Base-by-base conservation (phyloP, 1,140 invertebrate species). In the Dryas iulia region DNA sequence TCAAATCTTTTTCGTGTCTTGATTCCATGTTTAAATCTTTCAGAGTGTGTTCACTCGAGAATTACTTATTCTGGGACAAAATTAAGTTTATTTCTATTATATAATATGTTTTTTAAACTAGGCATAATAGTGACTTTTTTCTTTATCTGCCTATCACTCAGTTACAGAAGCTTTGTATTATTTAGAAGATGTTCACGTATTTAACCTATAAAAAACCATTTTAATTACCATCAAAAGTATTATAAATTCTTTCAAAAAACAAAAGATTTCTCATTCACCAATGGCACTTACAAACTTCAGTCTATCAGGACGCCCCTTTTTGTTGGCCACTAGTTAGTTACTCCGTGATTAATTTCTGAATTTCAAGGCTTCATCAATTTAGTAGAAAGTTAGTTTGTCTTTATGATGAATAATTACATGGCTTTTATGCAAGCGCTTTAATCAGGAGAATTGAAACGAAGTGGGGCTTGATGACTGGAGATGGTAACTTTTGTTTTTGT, bases 311-410 rank as follows among this genome's bases (percentile, higher is more conserved):
- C 11, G 11, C 3, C 39, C 31, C 63, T 66, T 66, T 66, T 66
- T 66, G 63, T 47, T 47, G 33, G 54, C 23, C 54, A 66, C 53
- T 64, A 64, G 62, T 65, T 65, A 64, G 62, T 65, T 65, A 58
- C 56, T 59, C 35, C 4, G 31, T 66, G 64, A 66, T 66, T 66
- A 66, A 66, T 66, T 66, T 66, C 56, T 59, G 56, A 66, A 52
- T 59, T 59, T 66, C 56, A 59, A 30, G 64, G 25, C 64, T 59
- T 66, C 64, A 66, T 66, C 56, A 59, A 56, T 58, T 52, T 33
- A n/a, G n/a, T n/a, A n/a, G 21, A 66, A 66, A 66, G 54, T 66
- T 66, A 35, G 30, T 59, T 61, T 59, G 56, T 59, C 63, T 57
- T 66, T 63, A 52, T 59, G 56, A 66, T 66, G 56, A 59, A 57